phyloP scores from a whole-genome alignment of 2,797 vertebrate genomes.

The Bradypodion pumilum region DNA sequence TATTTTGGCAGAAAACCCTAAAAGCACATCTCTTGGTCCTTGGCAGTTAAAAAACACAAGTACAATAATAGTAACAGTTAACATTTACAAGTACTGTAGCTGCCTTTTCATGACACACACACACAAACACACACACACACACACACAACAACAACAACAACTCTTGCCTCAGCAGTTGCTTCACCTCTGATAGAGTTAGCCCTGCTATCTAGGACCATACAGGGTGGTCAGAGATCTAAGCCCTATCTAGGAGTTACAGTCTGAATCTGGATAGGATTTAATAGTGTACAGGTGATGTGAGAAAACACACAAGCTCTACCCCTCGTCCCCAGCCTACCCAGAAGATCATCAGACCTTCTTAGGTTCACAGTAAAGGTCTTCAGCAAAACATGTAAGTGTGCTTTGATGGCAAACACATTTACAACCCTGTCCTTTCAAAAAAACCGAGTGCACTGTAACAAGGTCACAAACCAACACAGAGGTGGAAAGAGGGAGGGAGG shows the following conservation, averaged over 20 bases:
- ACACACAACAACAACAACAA: too few relatives aligned
- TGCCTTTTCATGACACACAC: background rate
- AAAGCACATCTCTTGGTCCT: background rate
- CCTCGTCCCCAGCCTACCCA: too few relatives aligned
- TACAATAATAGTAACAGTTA: background rate
- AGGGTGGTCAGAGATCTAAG: background rate
- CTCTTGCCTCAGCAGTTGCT: background rate
- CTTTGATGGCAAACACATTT: too few relatives aligned
- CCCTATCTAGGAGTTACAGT: too few relatives aligned
- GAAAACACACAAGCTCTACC: too few relatives aligned
- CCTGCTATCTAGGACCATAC: background rate
- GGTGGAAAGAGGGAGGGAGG: background rate
- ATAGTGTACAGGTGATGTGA: too few relatives aligned
- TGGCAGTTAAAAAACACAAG: background rate
- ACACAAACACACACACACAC: too few relatives aligned
- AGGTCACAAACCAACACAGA: background rate
- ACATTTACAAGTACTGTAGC: background rate
- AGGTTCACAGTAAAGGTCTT: too few relatives aligned
- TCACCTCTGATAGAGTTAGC: background rate
- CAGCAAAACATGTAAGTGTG: too few relatives aligned
- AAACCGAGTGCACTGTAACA: background rate
- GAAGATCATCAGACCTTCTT: too few relatives aligned
- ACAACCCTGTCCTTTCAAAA: too few relatives aligned
- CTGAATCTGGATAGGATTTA: too few relatives aligned
- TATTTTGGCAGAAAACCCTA: background rate